phyloP scores from a whole-genome alignment of 64 coral and sea anemone species.

The Trachythela sp. region DNA sequence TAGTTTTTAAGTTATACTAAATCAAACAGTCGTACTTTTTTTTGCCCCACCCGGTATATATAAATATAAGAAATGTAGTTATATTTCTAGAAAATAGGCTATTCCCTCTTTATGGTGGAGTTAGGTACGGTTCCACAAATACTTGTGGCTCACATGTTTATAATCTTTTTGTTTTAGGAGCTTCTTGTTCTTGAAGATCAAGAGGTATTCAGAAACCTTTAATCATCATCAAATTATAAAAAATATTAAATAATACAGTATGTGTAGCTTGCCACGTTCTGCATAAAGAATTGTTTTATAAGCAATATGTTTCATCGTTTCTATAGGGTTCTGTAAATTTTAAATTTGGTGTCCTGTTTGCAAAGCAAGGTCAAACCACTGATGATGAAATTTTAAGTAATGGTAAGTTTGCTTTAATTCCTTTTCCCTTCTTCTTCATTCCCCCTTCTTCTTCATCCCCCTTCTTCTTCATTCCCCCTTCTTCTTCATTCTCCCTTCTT shows the following conservation, averaged over 20 bases:
- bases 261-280: background rate
- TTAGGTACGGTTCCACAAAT: too few relatives aligned
- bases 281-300: background rate
- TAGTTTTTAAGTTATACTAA: too few relatives aligned
- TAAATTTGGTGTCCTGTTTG: constrained; percentile 94
- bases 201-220: constrained; percentile 49
- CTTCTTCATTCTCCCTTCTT: too few relatives aligned
- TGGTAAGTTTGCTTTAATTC: constrained; percentile 34
- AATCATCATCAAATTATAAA: too few relatives aligned
- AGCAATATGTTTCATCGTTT: background rate
- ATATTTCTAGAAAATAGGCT: too few relatives aligned
- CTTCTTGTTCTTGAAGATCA: constrained; percentile 89
- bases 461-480: too few relatives aligned
- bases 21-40: too few relatives aligned
- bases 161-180: constrained; percentile 51
- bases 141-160: background rate
- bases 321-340: constrained; percentile 90
- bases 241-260: too few relatives aligned
- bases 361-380: constrained; percentile 75
- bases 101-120: background rate
- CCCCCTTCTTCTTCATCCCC: too few relatives aligned
- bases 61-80: too few relatives aligned
- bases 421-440: background rate
- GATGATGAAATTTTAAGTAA: constrained; percentile 99
- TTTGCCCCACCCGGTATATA: too few relatives aligned